These are phyloP conservation scores for Tetranychus truncatus DNA, from an alignment of 2,888 invertebrate species.

Conservation along the genomic window DNA sequence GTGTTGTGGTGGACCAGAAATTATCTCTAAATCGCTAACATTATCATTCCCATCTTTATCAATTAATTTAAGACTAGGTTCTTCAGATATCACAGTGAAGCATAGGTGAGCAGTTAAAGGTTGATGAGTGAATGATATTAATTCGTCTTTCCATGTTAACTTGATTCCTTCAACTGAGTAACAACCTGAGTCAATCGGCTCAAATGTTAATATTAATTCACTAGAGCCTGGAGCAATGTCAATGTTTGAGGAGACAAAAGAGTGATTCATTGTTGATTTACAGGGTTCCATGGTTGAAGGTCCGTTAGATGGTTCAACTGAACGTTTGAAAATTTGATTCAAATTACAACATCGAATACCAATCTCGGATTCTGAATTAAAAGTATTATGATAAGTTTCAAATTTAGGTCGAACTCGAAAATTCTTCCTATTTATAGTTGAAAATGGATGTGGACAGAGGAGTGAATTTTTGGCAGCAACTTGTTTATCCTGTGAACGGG, in stretches of 20 bases:
- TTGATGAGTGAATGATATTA: conserved; percentile 4
- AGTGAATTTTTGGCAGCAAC: neutral
- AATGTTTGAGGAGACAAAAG: conserved; percentile 30
- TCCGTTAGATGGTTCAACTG: conserved; percentile 33
- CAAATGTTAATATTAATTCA: conserved; percentile 30
- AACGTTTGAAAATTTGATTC: conserved; percentile 33
- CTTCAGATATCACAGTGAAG: conserved; percentile 16
- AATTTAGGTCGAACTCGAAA: neutral
- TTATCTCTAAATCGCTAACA: conserved; percentile 8
- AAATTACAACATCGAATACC: conserved; percentile 42
- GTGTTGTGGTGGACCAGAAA: conserved; percentile 29
- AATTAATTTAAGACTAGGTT: conserved; percentile 15
- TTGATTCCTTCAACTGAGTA: neutral
- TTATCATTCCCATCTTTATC: conserved; percentile 5
- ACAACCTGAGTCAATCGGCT: conserved; percentile 8
- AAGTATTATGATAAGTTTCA: conserved; percentile 2
- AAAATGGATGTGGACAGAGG: conserved; percentile 1
- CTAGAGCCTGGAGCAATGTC: conserved; percentile 36
- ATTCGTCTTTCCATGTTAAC: neutral
- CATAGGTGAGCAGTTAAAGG: conserved; percentile 10
- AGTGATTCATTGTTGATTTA: neutral
- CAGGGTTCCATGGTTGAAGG: conserved; percentile 13
- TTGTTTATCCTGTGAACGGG: conserved; percentile 20
- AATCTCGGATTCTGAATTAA: neutral
- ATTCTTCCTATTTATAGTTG: neutral